Evolutionary conservation across 2,113 vertebrate species (phyloP).

Genomic region (rat (Rattus norvegicus)): GRCr8 NC_086023.1:26398001-26398500

Average conservation of each 20-base stretch:
- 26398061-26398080: background rate
- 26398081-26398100: background rate
- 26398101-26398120: background rate
- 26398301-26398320: background rate
- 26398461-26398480: background rate
- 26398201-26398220: too few species aligned
- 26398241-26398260: background rate
- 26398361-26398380: background rate
- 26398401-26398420: background rate
- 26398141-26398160: background rate
- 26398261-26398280: background rate
- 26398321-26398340: background rate
- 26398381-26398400: background rate
- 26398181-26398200: too few species aligned
- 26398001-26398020: too few species aligned
- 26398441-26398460: background rate
- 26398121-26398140: too few species aligned
- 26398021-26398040: background rate
- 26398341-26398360: background rate
- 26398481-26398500: background rate
- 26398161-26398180: too few species aligned
- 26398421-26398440: background rate
- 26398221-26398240: background rate
- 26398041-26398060: too few species aligned
- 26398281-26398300: background rate